Evolutionary conservation across 1,140 invertebrate genomes (phyloP).

Genomic region (Meloidogyne exigua): DNA sequence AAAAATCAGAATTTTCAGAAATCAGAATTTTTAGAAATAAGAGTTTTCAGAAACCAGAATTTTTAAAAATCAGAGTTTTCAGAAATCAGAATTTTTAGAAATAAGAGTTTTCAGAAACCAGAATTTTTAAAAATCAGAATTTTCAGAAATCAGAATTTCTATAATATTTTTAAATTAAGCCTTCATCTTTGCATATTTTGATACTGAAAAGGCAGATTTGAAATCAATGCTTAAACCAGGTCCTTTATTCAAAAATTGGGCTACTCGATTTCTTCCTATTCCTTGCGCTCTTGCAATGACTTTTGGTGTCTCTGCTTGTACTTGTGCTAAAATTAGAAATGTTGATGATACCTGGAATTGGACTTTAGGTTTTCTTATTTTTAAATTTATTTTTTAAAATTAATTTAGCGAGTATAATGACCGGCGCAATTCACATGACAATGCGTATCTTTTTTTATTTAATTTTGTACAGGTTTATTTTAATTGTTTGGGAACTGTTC

Average conservation of each 20-base stretch:
- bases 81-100: not conserved
- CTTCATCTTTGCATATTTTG: not conserved
- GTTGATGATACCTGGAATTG: slow-evolving; percentile 47
- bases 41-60: not conserved
- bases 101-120: no score
- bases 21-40: not conserved
- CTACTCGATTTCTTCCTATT: slow-evolving; percentile 33
- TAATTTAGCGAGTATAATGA: no score
- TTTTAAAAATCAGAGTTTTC: no score
- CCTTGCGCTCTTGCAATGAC: slow-evolving; percentile 48
- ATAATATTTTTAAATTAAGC: no score
- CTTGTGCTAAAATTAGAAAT: slow-evolving; percentile 49
- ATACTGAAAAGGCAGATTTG: not conserved
- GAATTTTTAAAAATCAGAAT: not conserved
- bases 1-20: no score
- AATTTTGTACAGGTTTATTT: no score
- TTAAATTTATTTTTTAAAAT: not conserved
- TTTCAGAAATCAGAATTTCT: not conserved
- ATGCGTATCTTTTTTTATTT: no score
- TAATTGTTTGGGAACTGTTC: no score
- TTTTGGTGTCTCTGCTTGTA: slow-evolving; percentile 50
- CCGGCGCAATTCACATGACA: no score
- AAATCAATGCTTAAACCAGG: slow-evolving; percentile 3
- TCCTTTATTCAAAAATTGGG: slow-evolving; percentile 25
- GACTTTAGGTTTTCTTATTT: slow-evolving; percentile 3